Evolutionary conservation across 2,113 vertebrate genomes (phyloP), one percentile per base, ranked within the genome.

Genomic region (Leptodactylus fuscus): DNA sequence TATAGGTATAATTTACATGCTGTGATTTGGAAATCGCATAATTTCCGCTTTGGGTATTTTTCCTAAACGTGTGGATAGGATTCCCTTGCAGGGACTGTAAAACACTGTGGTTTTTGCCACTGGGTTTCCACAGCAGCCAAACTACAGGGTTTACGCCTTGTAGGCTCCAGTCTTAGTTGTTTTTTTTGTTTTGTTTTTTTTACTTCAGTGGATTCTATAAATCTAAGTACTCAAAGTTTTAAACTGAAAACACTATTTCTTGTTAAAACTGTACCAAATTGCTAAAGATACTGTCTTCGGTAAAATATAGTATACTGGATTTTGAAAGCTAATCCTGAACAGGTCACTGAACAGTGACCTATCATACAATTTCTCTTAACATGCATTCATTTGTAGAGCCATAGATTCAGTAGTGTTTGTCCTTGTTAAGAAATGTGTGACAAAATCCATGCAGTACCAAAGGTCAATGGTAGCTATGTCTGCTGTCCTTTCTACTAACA

Each of bases 361-460:
- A 81, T 71, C 36, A 67, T 71, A 73, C 62, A 73, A 73, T 73
- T 81, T 81, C 67, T 86, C 51, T 80, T 81, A 86, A 81, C 84
- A 86, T 86, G 84, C 84, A 48, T 81, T 86, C 77, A 81, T 86
- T 86, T 86, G 77, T 81, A 86, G 15, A 81, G 65, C 83, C 51
- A 80, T 86, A 81, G 67, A 49, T 73, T 81, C 76, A 60, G 36
- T 86, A 48, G 38, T 86, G 84, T 81, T 81, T 80, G 65, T 81
- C 77, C 84, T 86, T 86, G 84, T 86, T 86, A 81, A 86, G 51
- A 86, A 86, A 81, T 73, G 49, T 86, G 84, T 86, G 76, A 86
- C 84, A 71, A 86, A 81, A 80, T 81, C 34, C 24, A 22, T 73
- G 49, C 62, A 48, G 65, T 48, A 71, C 75, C 76, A 79, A 85